These are phyloP conservation scores for Dasysyrphus tricinctus DNA, from an alignment of 2,888 invertebrate genomes.

Conservation along the genomic window DNA sequence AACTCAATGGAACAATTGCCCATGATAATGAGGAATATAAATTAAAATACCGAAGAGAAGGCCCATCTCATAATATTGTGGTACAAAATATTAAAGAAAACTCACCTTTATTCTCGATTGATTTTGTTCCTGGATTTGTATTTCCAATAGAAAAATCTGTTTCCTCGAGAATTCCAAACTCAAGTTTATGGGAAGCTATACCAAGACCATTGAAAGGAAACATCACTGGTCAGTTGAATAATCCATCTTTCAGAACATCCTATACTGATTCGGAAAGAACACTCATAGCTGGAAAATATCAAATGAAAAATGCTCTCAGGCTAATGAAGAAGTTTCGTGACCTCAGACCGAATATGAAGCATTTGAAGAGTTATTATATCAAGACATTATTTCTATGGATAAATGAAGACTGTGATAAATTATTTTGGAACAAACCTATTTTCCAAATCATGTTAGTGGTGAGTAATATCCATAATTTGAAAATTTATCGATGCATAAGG, in stretches of 20 bases:
- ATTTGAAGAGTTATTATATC: conserved; percentile 48
- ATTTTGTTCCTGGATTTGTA: conserved; percentile 50
- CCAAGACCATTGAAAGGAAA: conserved; percentile 34
- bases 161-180: background rate
- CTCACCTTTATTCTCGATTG: conserved; percentile 19
- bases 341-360: background rate
- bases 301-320: conserved; percentile 20
- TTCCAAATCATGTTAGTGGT: conserved; percentile 17
- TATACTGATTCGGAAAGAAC: conserved; percentile 22
- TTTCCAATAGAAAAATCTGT: conserved; percentile 22
- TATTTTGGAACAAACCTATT: conserved; percentile 28
- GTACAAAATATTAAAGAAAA: conserved; percentile 14
- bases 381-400: conserved; percentile 52
- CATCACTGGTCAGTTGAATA: background rate
- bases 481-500: too few relatives aligned
- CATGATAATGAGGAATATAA: background rate
- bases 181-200: conserved; percentile 37
- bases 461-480: background rate
- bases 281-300: background rate
- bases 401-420: background rate
- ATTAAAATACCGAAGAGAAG: conserved; percentile 16
- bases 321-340: conserved; percentile 48
- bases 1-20: background rate
- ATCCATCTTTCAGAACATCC: conserved; percentile 38
- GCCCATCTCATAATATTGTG: conserved; percentile 47